Percentiles rank a stretch among this genome's conserved stretches.
Conservation (phyloP, 2,888 invertebrate species). For the Eristalinus sepulchralis region DNA sequence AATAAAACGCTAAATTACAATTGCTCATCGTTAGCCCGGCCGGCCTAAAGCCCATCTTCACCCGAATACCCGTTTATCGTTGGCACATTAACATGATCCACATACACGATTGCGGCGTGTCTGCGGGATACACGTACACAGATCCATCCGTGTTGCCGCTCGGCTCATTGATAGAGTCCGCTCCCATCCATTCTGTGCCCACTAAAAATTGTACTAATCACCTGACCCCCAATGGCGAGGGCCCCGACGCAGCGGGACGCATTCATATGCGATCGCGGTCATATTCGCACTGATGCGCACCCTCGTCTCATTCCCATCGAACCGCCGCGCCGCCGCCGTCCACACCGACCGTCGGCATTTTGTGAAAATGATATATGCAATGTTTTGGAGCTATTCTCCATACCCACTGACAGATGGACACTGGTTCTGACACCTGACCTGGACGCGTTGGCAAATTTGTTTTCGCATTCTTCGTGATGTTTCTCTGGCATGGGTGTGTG, state of each 20-base stretch:
- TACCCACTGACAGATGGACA: slow-evolving; percentile 69
- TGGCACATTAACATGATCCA: slow-evolving; percentile 66
- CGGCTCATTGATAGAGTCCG: slow-evolving; percentile 57
- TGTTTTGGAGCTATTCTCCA: slow-evolving; percentile 57
- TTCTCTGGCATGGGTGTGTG: too few species aligned
- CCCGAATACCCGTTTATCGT: slow-evolving; percentile 52
- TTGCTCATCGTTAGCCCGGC: slow-evolving; percentile 42
- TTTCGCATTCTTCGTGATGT: neutral
- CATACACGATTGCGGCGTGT: slow-evolving; percentile 5
- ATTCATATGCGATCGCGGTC: slow-evolving; percentile 59
- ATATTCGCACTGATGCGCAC: slow-evolving; percentile 61
- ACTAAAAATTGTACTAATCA: slow-evolving; percentile 71
- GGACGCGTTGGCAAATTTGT: slow-evolving; percentile 16
- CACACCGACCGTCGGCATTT: slow-evolving; percentile 45
- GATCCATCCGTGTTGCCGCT: neutral
- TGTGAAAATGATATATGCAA: slow-evolving; percentile 67
- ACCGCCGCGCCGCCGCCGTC: neutral
- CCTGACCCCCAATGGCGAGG: slow-evolving; percentile 67
- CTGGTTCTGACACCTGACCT: slow-evolving; percentile 70
- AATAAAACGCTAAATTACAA: slow-evolving; percentile 33
- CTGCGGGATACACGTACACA: slow-evolving; percentile 1
- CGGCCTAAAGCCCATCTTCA: slow-evolving; percentile 2
- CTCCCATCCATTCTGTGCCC: slow-evolving; percentile 45
- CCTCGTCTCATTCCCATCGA: slow-evolving; percentile 10
- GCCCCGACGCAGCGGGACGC: slow-evolving; percentile 61